A percentile compares a stretch with the other conserved stretches of the same genome.
phyloP scores from a whole-genome alignment of 2,888 invertebrate species.

The Leptothorax acervorum region DNA sequence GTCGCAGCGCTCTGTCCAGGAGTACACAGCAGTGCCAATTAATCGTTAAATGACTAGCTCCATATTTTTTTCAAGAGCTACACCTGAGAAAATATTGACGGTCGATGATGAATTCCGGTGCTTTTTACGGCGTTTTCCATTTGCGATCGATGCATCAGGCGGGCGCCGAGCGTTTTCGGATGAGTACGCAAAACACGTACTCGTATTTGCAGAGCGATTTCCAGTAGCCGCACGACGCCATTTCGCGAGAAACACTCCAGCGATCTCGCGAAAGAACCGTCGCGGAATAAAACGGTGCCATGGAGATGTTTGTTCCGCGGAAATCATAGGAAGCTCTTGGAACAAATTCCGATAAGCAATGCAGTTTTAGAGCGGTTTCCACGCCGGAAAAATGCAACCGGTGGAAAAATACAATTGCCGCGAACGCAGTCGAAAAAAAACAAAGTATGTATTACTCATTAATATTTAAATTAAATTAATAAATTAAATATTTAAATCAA shows the following conservation, averaged over 20 bases:
- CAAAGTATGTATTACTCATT: neutral
- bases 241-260: constrained; percentile 55
- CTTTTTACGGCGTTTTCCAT: constrained; percentile 19
- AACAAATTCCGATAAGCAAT: constrained; percentile 40
- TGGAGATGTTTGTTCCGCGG: constrained; percentile 42
- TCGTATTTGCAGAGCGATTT: constrained; percentile 45
- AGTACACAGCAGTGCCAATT: neutral
- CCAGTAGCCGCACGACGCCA: constrained; percentile 42
- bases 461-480: constrained; percentile 1
- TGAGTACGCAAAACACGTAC: constrained; percentile 49
- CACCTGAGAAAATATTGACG: constrained; percentile 29
- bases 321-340: constrained; percentile 21
- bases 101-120: neutral
- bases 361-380: neutral
- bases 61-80: constrained; percentile 19
- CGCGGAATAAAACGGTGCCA: constrained; percentile 28
- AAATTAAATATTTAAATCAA: neutral
- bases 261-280: constrained; percentile 50
- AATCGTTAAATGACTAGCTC: constrained; percentile 7
- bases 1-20: neutral
- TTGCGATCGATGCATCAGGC: constrained; percentile 29
- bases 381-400: neutral
- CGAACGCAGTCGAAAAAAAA: neutral
- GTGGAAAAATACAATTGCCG: neutral
- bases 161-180: constrained; percentile 20